phyloP scores from a whole-genome alignment of 2,888 invertebrate species.

The Heteropelma amictum region DNA sequence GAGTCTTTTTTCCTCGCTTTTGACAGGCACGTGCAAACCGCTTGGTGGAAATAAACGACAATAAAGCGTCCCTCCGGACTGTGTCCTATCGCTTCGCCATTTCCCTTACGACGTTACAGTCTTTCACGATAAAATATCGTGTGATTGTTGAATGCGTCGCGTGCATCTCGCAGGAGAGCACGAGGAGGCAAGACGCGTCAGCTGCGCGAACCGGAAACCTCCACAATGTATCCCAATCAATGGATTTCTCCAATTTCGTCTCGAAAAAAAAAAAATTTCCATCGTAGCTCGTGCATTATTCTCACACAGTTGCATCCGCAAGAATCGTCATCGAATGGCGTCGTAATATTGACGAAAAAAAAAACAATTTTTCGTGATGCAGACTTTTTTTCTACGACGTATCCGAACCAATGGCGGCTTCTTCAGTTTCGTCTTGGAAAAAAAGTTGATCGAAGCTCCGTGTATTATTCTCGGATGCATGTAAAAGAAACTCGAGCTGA shows the following conservation, averaged over 20 bases:
- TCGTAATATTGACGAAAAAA: no score
- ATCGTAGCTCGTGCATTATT: no score
- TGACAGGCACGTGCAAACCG: slow-evolving; percentile 27
- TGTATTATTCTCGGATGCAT: no score
- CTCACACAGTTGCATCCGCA: no score
- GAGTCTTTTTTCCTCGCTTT: slow-evolving; percentile 13
- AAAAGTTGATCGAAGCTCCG: no score
- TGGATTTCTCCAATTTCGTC: neutral
- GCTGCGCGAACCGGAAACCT: slow-evolving; percentile 16
- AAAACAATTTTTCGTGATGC: no score
- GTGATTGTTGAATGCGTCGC: neutral
- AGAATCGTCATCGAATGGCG: no score
- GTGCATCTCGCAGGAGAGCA: neutral
- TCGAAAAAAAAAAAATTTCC: neutral
- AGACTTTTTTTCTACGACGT: no score
- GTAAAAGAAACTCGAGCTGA: no score
- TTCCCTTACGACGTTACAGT: slow-evolving; percentile 10
- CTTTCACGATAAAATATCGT: neutral
- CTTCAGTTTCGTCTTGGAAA: no score
- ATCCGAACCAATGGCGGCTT: no score
- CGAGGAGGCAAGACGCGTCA: neutral
- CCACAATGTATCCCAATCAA: neutral
- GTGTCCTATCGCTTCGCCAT: neutral
- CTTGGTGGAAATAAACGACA: slow-evolving; percentile 4
- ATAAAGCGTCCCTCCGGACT: neutral